Evolutionary conservation across 1,140 invertebrate genomes (phyloP).

Genomic region (Micrasema minimum): DNA sequence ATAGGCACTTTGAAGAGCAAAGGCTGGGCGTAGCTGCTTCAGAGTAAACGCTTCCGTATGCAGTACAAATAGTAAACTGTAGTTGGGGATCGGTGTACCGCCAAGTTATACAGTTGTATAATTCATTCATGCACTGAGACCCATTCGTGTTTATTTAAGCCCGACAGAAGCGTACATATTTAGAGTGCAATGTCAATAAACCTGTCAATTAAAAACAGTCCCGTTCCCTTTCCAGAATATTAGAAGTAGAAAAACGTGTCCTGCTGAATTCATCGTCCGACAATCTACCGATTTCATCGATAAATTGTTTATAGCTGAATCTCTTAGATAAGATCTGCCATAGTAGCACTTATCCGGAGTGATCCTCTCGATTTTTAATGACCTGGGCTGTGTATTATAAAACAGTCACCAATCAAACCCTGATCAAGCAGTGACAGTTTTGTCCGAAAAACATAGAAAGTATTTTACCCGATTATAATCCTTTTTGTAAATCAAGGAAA

Average conservation of each 20-base stretch:
- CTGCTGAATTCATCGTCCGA: constrained; percentile 5
- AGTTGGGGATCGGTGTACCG: background rate
- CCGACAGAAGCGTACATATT: constrained; percentile 22
- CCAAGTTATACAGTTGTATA: constrained; percentile 14
- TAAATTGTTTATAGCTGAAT: background rate
- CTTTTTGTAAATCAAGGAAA: no score
- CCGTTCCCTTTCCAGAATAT: constrained; percentile 17
- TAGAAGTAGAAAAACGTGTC: constrained; percentile 16
- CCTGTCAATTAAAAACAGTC: constrained; percentile 31
- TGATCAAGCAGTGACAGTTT: no score
- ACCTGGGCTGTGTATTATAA: no score
- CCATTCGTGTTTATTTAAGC: constrained; percentile 27
- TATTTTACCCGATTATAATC: no score
- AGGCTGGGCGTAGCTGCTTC: no score
- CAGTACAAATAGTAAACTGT: constrained; percentile 35
- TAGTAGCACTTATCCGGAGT: no score
- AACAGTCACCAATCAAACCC: no score
- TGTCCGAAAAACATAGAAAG: no score
- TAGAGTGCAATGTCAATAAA: constrained; percentile 33
- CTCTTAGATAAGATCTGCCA: no score
- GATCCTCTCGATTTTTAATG: no score
- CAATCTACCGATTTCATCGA: constrained; percentile 1
- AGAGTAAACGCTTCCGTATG: constrained; percentile 31
- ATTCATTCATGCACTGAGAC: constrained; percentile 34
- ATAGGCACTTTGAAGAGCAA: no score